These are phyloP conservation scores for Pterophyllum scalare DNA, from an alignment of 2,113 vertebrate species.

Conservation along the genomic window DNA sequence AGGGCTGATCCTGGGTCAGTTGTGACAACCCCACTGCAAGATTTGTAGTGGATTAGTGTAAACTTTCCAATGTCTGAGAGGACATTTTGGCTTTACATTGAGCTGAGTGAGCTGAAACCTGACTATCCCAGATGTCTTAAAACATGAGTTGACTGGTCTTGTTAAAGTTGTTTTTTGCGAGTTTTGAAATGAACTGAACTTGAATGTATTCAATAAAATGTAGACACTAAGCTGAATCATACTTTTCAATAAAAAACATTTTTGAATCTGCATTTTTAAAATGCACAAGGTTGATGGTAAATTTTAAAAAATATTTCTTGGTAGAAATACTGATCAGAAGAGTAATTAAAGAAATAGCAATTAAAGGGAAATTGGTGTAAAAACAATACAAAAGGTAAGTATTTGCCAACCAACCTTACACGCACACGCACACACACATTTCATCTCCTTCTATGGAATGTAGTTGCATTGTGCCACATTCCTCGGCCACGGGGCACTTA, in stretches of 20 bases:
- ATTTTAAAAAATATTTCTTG: background rate
- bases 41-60: slow-evolving; percentile 27
- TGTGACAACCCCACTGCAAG: slow-evolving; percentile 46
- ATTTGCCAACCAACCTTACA: background rate
- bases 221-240: background rate
- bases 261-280: background rate
- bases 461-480: slow-evolving; percentile 74
- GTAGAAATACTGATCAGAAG: background rate
- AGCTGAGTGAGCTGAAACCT: background rate
- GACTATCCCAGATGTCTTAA: background rate
- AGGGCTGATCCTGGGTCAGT: slow-evolving; percentile 68
- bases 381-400: background rate
- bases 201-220: too few relatives aligned
- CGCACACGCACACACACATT: background rate
- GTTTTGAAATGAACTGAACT: background rate
- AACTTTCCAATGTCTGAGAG: background rate
- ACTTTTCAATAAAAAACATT: background rate
- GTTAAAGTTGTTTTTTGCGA: background rate
- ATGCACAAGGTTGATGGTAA: background rate
- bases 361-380: background rate
- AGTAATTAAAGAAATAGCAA: background rate
- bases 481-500: slow-evolving; percentile 45
- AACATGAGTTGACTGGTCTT: background rate
- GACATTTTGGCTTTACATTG: background rate
- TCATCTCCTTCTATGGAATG: slow-evolving; percentile 65